Conservation (phyloP, 2,888 invertebrate species). For the Pyrrhia umbra region DNA sequence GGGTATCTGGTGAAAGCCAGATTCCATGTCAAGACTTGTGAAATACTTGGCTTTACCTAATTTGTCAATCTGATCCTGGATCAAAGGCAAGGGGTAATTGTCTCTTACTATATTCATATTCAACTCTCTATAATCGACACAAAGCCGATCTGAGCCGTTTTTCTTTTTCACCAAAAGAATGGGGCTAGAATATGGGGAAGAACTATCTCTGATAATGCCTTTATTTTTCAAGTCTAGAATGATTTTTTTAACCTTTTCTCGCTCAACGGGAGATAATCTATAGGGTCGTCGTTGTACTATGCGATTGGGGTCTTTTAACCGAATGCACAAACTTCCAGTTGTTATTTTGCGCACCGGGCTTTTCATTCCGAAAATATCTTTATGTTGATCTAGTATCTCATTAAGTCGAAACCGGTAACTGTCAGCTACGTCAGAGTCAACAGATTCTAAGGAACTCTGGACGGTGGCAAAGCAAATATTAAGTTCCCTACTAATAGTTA, state of each 20-base stretch:
- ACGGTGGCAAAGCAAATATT: no score
- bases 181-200: not conserved
- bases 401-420: no score
- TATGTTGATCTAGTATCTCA: no score
- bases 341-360: no score
- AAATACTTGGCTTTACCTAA: not conserved
- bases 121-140: slow-evolving; percentile 3
- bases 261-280: not conserved
- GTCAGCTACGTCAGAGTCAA: no score
- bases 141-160: slow-evolving; percentile 4
- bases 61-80: no score
- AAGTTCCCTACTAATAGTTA: no score
- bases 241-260: slow-evolving; percentile 4
- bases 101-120: not conserved
- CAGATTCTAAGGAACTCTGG: no score
- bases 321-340: not conserved
- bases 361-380: no score
- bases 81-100: slow-evolving; percentile 1
- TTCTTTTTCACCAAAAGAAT: slow-evolving; percentile 6
- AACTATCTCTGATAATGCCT: slow-evolving; percentile 3
- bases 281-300: slow-evolving; percentile 7
- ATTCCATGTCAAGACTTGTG: not conserved
- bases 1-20: not conserved
- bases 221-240: slow-evolving; percentile 1
- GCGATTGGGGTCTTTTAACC: not conserved